These are phyloP conservation scores for Rhinoptilus africanus DNA, from an alignment of 2,113 vertebrate species.

Conservation along the genomic window DNA sequence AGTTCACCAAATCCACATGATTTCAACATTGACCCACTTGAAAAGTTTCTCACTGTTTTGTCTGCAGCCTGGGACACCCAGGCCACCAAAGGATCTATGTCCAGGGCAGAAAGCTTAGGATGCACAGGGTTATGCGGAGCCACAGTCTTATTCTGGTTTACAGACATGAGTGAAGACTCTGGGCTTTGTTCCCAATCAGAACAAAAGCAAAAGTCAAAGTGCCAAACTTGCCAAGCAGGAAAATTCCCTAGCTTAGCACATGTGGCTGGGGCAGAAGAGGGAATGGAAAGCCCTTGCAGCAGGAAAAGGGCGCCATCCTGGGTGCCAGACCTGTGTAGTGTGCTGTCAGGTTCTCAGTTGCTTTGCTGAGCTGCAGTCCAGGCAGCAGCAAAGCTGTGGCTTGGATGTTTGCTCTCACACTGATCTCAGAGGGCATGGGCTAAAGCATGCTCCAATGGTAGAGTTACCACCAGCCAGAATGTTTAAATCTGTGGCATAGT, in stretches of 20 bases:
- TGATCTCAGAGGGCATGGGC: not conserved
- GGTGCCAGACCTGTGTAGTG: too few species aligned
- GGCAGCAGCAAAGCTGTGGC: not conserved
- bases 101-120: not conserved
- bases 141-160: not conserved
- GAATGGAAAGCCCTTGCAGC: not conserved
- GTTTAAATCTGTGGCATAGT: not conserved
- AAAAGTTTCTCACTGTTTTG: not conserved
- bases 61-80: not conserved
- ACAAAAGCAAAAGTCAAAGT: not conserved
- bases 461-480: not conserved
- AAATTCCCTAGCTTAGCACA: not conserved
- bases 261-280: not conserved
- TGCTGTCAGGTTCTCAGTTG: not conserved
- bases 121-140: not conserved
- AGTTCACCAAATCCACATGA: not conserved
- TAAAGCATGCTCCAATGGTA: not conserved
- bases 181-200: not conserved
- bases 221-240: not conserved
- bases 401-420: not conserved
- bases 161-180: not conserved
- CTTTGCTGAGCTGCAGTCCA: not conserved
- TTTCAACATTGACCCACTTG: not conserved
- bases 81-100: not conserved
- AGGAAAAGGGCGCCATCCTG: not conserved